Conservation (phyloP, 2,888 invertebrate species). For the Abrostola triplasia region DNA sequence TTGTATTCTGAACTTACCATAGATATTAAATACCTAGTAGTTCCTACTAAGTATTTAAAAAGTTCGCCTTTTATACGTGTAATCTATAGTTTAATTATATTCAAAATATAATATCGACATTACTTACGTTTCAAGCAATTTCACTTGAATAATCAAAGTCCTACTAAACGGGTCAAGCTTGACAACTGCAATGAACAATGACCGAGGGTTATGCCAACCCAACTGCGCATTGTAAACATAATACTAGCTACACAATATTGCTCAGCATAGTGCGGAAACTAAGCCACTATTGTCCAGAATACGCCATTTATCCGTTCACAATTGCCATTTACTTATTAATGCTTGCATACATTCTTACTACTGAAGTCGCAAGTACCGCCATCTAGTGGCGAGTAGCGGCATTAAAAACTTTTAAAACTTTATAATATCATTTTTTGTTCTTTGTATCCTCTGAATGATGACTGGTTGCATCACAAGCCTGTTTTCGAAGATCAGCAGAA, state of each 20-base stretch:
- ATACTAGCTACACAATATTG: neutral
- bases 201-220: neutral
- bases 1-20: no score
- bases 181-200: neutral
- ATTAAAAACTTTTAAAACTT: neutral
- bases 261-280: neutral
- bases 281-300: neutral
- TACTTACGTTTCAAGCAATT: no score
- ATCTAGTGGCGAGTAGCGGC: neutral
- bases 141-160: neutral
- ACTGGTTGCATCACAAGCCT: neutral
- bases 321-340: neutral
- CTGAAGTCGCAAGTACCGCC: neutral
- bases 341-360: neutral
- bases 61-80: no score
- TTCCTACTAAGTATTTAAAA: no score
- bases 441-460: neutral
- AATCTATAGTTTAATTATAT: no score
- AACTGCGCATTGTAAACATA: neutral
- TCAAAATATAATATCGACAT: no score
- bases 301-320: neutral
- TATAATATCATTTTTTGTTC: neutral
- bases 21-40: no score
- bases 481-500: neutral
- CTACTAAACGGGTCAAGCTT: neutral